Base-by-base conservation (phyloP, 2,888 invertebrate genomes). In the Drosophila kanekoi region DNA sequence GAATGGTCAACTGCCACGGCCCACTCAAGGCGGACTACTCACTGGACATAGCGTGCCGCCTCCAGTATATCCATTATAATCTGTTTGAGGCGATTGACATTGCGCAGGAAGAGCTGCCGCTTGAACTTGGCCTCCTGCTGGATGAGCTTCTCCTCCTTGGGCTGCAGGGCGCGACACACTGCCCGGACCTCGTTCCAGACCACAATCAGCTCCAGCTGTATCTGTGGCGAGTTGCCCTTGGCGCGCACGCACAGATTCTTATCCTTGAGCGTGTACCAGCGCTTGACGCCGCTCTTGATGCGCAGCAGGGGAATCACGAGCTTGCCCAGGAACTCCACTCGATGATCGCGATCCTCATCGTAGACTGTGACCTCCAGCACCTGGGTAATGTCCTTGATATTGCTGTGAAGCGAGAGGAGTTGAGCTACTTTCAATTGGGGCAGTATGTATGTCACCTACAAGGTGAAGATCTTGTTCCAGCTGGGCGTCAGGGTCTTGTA, bases 401-500 rank as follows among this genome's bases (percentile, higher is more conserved):
- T 97, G 91, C 96, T 96, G 92, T 58, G 11, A 28, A 94, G 93
- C 51, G 28, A 18, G 1, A 47, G 10, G 14, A 11, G 14, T 1
- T 59, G 3, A 71, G 59, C 60, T 56, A 51, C 48, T 5, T 38
- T 4, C 33, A 14, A 40, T 16, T 8, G 10, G 8, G 13, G 2
- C 6, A 48, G 1, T 1, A 5, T 3, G 3, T 10, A 4, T 11
- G 16, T 8, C 3, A 94, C 96, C 95, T 93, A 98, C 97, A 99
- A 99, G 45, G 98, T 98, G 92, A 99, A 99, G 79, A 99, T 97
- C 93, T 99, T 99, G 93, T 98, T 98, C 99, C 99, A 99, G 77
- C 96, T 97, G 0, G 99, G 99, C 57, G 96, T 94, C 20, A 99
- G 93, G 0, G 99, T 99, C 92, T 99, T 99, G 92, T 99, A 99